phyloP scores from a whole-genome alignment of 2,797 vertebrate genomes.

The Rhynchonycteris naso region DNA sequence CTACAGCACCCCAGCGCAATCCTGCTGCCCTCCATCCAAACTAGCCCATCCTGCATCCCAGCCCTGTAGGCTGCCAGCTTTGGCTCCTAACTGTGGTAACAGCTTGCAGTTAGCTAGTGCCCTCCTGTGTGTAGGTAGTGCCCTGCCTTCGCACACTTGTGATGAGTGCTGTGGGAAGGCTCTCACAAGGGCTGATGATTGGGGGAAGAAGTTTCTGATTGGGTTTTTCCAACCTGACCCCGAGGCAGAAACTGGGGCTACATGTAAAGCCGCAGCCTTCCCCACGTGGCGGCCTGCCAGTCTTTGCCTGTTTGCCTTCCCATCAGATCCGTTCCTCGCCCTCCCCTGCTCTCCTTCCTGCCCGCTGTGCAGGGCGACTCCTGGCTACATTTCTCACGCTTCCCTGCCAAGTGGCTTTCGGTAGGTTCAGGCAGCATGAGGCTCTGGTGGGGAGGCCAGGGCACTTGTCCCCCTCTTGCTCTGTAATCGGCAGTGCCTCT shows the following conservation, averaged over 20 bases:
- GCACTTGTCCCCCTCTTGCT: not conserved
- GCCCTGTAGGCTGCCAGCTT: not conserved
- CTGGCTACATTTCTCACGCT: not conserved
- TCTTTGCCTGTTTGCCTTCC: not conserved
- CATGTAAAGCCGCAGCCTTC: not conserved
- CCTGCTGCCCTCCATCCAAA: not conserved
- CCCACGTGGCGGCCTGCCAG: not conserved
- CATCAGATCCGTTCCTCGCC: not conserved
- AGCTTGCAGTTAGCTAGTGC: not conserved
- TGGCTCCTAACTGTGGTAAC: not conserved
- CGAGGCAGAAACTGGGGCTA: not conserved
- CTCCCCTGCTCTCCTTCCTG: not conserved
- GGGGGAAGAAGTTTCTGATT: not conserved
- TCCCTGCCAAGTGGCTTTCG: not conserved
- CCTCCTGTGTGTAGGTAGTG: not conserved
- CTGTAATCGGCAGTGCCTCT: not conserved
- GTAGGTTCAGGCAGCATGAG: not conserved
- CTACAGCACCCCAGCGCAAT: fast-evolving
- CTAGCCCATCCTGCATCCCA: no score
- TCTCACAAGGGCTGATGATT: not conserved
- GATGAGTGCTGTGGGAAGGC: not conserved
- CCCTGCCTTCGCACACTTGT: not conserved
- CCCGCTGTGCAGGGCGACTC: not conserved
- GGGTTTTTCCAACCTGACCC: not conserved
- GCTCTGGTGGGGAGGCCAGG: not conserved